These are phyloP conservation scores for Sebastes iracundus DNA, from an alignment of 2,797 vertebrate species.

Conservation along the genomic window DNA sequence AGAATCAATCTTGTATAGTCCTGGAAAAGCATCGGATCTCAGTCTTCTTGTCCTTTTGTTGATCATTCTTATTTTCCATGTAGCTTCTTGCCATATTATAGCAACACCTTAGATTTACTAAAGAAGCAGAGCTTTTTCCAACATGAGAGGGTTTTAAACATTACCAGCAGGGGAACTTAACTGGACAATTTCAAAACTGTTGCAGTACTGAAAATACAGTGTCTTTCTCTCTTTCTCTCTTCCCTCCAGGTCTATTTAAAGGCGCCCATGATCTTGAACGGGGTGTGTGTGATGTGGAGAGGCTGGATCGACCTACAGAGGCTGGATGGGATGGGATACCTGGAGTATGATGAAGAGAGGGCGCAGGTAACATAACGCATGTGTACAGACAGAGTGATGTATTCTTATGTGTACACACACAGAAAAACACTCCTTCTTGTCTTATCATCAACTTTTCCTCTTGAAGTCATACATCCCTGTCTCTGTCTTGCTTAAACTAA, in stretches of 20 bases:
- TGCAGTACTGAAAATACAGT: neutral
- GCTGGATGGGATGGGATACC: constrained; percentile 97
- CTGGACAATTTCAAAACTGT: neutral
- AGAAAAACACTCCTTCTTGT: neutral
- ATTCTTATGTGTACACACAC: neutral
- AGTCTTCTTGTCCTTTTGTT: neutral
- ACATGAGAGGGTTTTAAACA: neutral
- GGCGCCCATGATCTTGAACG: constrained; percentile 98
- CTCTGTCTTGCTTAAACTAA: neutral
- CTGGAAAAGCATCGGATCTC: neutral
- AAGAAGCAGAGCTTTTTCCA: neutral
- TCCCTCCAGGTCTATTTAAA: constrained; percentile 92
- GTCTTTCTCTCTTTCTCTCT: constrained; percentile 16
- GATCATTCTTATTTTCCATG: neutral
- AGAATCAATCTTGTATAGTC: neutral
- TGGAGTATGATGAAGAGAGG: constrained; percentile 97
- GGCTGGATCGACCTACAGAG: constrained; percentile 98
- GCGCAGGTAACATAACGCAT: constrained; percentile 88
- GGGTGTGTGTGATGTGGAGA: constrained; percentile 98
- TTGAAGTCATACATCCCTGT: neutral
- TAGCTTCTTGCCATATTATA: neutral
- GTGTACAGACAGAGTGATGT: neutral
- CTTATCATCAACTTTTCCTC: neutral
- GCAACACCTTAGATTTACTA: neutral
- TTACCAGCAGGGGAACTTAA: neutral